Conservation (phyloP, 2,888 invertebrate species). For the Junonia oenone region DNA sequence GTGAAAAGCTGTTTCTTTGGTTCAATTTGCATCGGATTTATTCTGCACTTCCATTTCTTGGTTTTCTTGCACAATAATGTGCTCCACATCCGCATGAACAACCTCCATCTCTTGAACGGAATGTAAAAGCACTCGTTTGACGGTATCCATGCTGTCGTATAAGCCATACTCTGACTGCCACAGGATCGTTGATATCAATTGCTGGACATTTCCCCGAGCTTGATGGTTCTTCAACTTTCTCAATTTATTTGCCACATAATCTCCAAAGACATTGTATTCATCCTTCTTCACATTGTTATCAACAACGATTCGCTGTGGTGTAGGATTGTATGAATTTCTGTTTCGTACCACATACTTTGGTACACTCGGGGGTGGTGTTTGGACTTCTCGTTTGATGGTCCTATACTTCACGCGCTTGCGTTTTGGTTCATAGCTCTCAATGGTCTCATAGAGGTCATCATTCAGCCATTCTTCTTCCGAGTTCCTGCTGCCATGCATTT, state of each 20-base stretch:
- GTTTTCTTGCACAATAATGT: constrained; percentile 9
- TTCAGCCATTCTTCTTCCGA: constrained; percentile 71
- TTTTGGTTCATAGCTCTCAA: constrained; percentile 52
- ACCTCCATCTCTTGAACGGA: constrained; percentile 40
- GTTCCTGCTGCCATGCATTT: constrained; percentile 49
- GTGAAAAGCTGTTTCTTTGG: constrained; percentile 18
- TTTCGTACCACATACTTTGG: constrained; percentile 27
- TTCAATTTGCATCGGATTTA: constrained; percentile 5
- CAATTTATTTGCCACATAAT: constrained; percentile 66
- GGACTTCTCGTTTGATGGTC: constrained; percentile 58
- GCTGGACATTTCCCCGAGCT: constrained; percentile 63
- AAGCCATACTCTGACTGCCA: constrained; percentile 71
- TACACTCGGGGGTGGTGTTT: constrained; percentile 43
- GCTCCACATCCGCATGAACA: constrained; percentile 25
- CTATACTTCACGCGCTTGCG: constrained; percentile 49
- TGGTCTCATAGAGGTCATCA: constrained; percentile 53
- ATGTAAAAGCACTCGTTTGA: constrained; percentile 56
- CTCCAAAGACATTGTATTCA: constrained; percentile 64
- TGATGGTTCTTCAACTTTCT: constrained; percentile 55
- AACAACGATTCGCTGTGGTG: constrained; percentile 34
- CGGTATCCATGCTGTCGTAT: constrained; percentile 61
- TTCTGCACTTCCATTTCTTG: constrained; percentile 1
- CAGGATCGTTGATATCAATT: constrained; percentile 64
- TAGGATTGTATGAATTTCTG: constrained; percentile 17
- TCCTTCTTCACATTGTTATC: constrained; percentile 45